Evolutionary conservation across 2,113 vertebrate genomes (phyloP), one percentile per base, ranked within the genome.

Genomic region (Glaucidium brasilianum): DNA sequence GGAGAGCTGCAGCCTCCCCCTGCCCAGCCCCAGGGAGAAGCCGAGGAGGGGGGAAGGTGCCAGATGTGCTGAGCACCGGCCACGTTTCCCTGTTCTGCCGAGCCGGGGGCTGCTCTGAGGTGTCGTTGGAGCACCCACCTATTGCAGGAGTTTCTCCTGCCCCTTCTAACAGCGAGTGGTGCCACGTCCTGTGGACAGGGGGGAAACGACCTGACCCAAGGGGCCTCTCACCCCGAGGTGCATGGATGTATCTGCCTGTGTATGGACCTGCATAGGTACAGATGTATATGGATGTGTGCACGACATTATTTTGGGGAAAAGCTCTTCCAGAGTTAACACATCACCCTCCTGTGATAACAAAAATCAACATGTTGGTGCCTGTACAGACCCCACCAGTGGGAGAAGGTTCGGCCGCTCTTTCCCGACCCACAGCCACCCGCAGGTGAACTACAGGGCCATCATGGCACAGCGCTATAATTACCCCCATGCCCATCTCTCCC

Each of bases 11-110:
- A 72, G 73, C 43, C 59, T 19, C 45, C 45, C 50, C 0, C 7
- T 13, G 12, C 20, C 0, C 79, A 10, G 62, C 26, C 13, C 63
- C 21, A 1, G 17, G 60, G 14, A 22, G 16, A 10, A 32, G n/a
- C n/a, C 53, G 32, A 0, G 26, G 10, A 6, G 43, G 55, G 26
- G 47, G 34, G 58, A 10, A 18, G n/a, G 64, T 8, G 23, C 23
- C 9, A 0, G 3, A 4, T 0, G 2, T 7, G 21, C 34, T 1
- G 2, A 29, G 68, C 62, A 12, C 35, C 5, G 3, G 12, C 63
- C 6, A 1, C 4, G 3, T 10, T 18, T n/a, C 59, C 43, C 59
- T 26, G 2, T 41, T 47, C 53, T 63, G 83, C 39, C 6, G 3
- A 19, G 84, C 41, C 35, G 53, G 32, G 4, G 25, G 9, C 15